A percentile compares a stretch with the other conserved stretches of the same genome.
phyloP scores from a whole-genome alignment of 2,113 vertebrate species.

The Oryzias javanicus region DNA sequence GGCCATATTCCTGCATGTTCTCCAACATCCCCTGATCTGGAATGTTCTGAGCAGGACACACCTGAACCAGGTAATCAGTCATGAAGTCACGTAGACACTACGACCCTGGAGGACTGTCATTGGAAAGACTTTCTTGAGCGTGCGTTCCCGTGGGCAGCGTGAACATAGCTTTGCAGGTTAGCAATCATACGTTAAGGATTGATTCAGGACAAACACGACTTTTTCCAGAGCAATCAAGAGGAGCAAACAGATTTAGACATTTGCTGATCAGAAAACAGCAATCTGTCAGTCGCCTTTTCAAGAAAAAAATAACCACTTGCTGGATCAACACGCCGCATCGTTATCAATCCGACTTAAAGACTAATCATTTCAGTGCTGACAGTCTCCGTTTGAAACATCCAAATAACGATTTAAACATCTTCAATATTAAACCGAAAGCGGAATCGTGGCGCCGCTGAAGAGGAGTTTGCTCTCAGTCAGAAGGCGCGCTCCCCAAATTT shows the following conservation, averaged over 20 bases:
- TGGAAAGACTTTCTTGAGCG: too few relatives aligned
- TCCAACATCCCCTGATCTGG: too few relatives aligned
- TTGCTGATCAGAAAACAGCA: neutral
- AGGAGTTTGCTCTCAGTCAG: constrained; percentile 17
- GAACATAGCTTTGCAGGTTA: constrained; percentile 18
- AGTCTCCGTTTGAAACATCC: too few relatives aligned
- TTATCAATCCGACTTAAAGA: too few relatives aligned
- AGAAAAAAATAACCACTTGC: constrained; percentile 9
- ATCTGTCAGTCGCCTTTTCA: neutral
- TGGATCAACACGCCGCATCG: neutral
- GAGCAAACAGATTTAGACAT: neutral
- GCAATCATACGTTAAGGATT: constrained; percentile 5
- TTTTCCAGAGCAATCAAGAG: neutral
- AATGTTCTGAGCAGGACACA: too few relatives aligned
- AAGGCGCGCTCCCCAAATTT: constrained; percentile 45
- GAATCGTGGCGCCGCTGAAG: neutral
- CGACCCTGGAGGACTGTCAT: too few relatives aligned
- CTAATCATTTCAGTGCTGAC: neutral
- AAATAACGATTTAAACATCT: too few relatives aligned
- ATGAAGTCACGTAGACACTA: too few relatives aligned
- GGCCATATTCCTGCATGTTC: too few relatives aligned
- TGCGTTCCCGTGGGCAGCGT: too few relatives aligned
- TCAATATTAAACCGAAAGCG: too few relatives aligned
- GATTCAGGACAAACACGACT: constrained; percentile 3
- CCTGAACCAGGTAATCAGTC: too few relatives aligned